Evolutionary conservation across 2,113 vertebrate species (phyloP).

Genomic region (cattle (Bos taurus)): DNA sequence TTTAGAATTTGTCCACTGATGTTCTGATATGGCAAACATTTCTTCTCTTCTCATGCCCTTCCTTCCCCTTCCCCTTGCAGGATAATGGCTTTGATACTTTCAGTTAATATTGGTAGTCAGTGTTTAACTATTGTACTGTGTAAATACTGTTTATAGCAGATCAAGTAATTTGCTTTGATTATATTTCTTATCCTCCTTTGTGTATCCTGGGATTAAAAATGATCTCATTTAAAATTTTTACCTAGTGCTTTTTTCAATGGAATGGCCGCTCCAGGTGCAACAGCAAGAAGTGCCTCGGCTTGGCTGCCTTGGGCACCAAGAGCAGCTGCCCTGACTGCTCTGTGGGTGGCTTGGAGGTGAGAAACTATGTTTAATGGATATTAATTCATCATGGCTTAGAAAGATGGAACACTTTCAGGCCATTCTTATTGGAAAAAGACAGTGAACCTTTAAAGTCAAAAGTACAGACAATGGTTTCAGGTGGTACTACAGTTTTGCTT

Average conservation of each 20-base stretch:
- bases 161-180: not conserved
- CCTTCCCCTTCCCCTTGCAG: not conserved
- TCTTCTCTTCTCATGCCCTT: not conserved
- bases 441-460: constrained; percentile 73
- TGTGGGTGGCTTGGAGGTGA: not conserved
- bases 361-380: constrained; percentile 72
- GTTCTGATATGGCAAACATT: not conserved
- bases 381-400: constrained; percentile 76
- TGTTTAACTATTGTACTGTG: not conserved
- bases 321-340: not conserved
- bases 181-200: not conserved
- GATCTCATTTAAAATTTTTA: not conserved
- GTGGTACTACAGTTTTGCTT: not conserved
- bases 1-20: not conserved
- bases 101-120: not conserved
- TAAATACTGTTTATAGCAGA: not conserved
- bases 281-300: not conserved
- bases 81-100: not conserved
- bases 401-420: constrained; percentile 75
- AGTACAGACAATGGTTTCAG: constrained; percentile 47
- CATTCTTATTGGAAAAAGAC: constrained; percentile 75
- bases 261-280: not conserved
- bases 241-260: not conserved
- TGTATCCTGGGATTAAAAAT: not conserved
- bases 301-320: no score